Base-by-base conservation (phyloP, 1,140 invertebrate genomes). In the Trigoniulus corallinus region DNA sequence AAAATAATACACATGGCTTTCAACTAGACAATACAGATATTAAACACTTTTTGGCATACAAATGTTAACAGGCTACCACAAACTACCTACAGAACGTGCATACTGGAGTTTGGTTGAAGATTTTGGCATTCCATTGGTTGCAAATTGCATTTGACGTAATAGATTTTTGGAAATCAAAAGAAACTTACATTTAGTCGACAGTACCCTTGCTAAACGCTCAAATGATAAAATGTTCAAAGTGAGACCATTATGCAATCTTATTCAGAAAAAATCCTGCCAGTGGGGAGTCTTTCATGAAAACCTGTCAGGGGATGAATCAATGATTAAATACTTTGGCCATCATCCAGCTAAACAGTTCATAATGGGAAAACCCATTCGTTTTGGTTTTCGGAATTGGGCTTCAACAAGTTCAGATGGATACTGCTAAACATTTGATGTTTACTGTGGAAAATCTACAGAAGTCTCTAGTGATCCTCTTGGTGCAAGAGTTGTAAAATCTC, bases 191-290 rank as follows among this genome's bases (percentile, higher is more conserved):
- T 54, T 63, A 15, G 27, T 40, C 24, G 58, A 65, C 50, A 66
- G 66, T 52, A 48, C 23, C 23, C 44, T 54, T 12, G 43, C 62
- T 40, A 53, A 59, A 43, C 54, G 58, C 44, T 59, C 57, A 54
- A 55, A 66, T 47, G 42, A 44, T 24, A 44, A 64, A 58, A 56
- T 63, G 60, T 58, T 26, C 56, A 27, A 67, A 64, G 59, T 64
- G 25, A 54, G 57, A 39, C 50, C 48, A 23, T 52, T 61, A n/a
- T 43, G 53, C n/a, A 47, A 56, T 52, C 22, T n/a, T 21, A 52
- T 61, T 12, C 66, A 67, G 61, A 55, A 62, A 57, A 50, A 40
- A 27, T 57, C 41, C 24, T 26, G 22, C 20, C 51, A 48, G 29
- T 58, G 47, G 42, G 56, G 27, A 54, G 15, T 24, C 44, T 46